Evolutionary conservation across 2,797 vertebrate species (phyloP).

Genomic region (Pteronotus mesoamericanus): DNA sequence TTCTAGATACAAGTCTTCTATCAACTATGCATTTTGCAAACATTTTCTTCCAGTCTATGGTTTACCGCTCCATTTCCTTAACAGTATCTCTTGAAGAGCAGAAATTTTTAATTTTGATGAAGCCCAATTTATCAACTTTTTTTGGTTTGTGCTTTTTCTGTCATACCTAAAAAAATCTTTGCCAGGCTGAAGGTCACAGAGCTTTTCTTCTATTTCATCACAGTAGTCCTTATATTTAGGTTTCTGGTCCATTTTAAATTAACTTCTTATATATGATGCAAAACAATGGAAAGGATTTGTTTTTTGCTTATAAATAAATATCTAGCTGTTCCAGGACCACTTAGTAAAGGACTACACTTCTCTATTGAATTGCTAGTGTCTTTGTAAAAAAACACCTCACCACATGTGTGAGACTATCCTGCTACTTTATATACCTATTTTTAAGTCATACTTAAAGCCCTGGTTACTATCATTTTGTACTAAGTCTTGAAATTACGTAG

Average conservation of each 20-base stretch:
- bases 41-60: too few species aligned
- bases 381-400: neutral
- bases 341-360: neutral
- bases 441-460: neutral
- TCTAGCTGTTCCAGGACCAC: neutral
- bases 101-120: too few species aligned
- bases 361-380: neutral
- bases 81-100: too few species aligned
- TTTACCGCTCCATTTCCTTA: too few species aligned
- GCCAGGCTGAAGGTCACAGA: too few species aligned
- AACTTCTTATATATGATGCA: neutral
- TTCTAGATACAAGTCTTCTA: neutral
- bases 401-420: neutral
- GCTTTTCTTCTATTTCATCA: too few species aligned
- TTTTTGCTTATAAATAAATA: neutral
- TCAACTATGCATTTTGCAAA: neutral
- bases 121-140: too few species aligned
- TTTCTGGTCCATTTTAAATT: neutral
- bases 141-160: too few species aligned
- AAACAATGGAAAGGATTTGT: neutral
- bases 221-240: too few species aligned
- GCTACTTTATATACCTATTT: neutral
- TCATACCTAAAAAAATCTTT: too few species aligned
- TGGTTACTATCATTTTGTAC: neutral
- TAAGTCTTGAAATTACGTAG: neutral